Base-by-base conservation (phyloP, 2,888 invertebrate species). In the Nudaria mundana region DNA sequence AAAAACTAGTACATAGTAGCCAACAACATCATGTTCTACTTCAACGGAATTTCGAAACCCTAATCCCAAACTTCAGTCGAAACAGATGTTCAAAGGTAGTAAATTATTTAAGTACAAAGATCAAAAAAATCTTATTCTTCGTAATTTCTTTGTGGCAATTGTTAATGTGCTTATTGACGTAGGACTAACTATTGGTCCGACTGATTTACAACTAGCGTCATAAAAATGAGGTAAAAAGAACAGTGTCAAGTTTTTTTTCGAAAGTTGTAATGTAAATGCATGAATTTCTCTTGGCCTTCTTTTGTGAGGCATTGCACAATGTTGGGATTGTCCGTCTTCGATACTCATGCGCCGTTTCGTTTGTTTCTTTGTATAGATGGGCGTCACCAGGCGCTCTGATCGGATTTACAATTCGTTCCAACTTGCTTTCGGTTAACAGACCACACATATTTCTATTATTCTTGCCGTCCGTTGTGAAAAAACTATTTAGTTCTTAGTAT, bases 321-420 rank as follows among this genome's bases (percentile, higher is more conserved):
- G 73, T 70, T 65, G 58, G 63, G 63, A 69, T 50, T 71, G 76
- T 63, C 66, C 63, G 70, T 73, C 72, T 77, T 73, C 68, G 70
- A 66, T 69, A 61, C 67, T 66, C 70, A 71, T 73, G 71, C 69
- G 66, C 61, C 63, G 61, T 60, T 52, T 67, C 76, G 67, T 84
- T 86, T 87, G 84, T 87, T 85, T 84, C 76, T 76, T 66, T 58
- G 63, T 60, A 70, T 68, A 66, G 74, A 74, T 80, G 79, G 84
- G 83, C 81, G 83, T 77, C 79, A 66, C 77, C 72, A 66, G 70
- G 63, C 63, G 67, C 57, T 70, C 60, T 81, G 78, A 80, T 85
- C 78, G 71, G 74, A 81, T 84, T 83, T 80, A 77, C 74, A 75
- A 87, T 86, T 87, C 78, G 84, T 86, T 83, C 76, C 80, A 71